Conservation (phyloP, 1,140 invertebrate genomes). For the Drosophila bipectinata region DNA sequence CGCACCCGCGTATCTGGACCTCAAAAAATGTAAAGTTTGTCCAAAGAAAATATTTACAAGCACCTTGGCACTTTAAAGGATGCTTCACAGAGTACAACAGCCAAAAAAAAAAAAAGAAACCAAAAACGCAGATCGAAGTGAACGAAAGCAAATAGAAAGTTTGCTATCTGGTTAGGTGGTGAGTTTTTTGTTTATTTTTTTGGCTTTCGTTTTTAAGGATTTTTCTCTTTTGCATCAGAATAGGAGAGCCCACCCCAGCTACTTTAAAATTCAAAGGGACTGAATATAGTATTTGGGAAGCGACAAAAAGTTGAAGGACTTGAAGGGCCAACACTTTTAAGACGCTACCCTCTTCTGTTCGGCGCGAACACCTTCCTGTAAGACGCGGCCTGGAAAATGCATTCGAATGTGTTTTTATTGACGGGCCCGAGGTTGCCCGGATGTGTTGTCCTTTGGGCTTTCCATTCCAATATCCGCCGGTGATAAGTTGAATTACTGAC, state of each 20-base stretch:
- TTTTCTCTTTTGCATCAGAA: slow-evolving; percentile 44
- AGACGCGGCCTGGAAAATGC: slow-evolving; percentile 33
- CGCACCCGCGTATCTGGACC: background rate
- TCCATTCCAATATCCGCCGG: slow-evolving; percentile 81
- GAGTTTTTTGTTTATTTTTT: slow-evolving; percentile 24
- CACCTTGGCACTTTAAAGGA: slow-evolving; percentile 61
- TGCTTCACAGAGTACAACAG: slow-evolving; percentile 35
- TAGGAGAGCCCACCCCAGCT: slow-evolving; percentile 23
- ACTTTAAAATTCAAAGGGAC: slow-evolving; percentile 16
- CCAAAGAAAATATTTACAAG: slow-evolving; percentile 60
- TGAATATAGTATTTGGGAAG: slow-evolving; percentile 16
- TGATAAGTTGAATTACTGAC: slow-evolving; percentile 83
- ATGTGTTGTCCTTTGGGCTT: slow-evolving; percentile 79
- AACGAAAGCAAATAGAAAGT: slow-evolving; percentile 60
- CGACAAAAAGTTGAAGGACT: slow-evolving; percentile 50
- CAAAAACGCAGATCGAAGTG: slow-evolving; percentile 66
- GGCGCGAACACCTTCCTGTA: slow-evolving; percentile 42
- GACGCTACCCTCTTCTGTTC: slow-evolving; percentile 22
- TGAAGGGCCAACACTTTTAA: slow-evolving; percentile 17
- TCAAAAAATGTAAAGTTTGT: slow-evolving; percentile 48
- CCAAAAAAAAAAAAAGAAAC: slow-evolving; percentile 14
- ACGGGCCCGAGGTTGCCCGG: slow-evolving; percentile 62
- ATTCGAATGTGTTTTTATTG: slow-evolving; percentile 83
- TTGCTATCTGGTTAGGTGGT: slow-evolving; percentile 26
- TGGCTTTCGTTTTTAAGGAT: slow-evolving; percentile 53